A percentile compares a stretch with the other conserved stretches of the same genome.
Evolutionary conservation across 2,113 vertebrate species (phyloP).

Genomic region (Egretta garzetta): DNA sequence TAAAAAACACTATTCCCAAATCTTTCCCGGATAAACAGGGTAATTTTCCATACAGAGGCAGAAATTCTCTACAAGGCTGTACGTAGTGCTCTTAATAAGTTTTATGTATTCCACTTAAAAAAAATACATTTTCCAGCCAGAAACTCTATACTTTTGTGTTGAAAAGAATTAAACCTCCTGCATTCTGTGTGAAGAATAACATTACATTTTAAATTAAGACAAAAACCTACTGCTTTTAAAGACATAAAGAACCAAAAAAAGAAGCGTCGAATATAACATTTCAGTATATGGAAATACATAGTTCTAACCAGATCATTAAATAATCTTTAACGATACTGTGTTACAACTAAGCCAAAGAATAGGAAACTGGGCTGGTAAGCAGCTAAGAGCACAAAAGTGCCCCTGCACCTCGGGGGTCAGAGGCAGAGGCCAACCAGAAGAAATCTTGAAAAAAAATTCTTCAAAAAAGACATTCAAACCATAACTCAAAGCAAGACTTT

Average conservation of each 20-base stretch:
- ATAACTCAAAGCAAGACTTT: neutral
- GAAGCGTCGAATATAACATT: neutral
- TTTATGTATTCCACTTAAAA: neutral
- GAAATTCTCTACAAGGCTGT: neutral
- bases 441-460: neutral
- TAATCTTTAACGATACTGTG: neutral
- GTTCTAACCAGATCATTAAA: neutral
- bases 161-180: neutral
- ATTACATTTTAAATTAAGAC: neutral
- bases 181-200: neutral
- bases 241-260: neutral
- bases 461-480: neutral
- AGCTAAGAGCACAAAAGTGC: neutral
- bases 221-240: neutral
- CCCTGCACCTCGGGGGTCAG: neutral
- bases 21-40: neutral
- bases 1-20: neutral
- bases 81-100: neutral
- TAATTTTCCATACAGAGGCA: neutral
- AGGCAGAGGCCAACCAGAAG: neutral
- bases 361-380: neutral
- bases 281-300: neutral
- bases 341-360: neutral
- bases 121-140: neutral
- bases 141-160: neutral